These are phyloP conservation scores for Zelostemma sp. DNA, from an alignment of 1,140 invertebrate genomes.

Conservation along the genomic window DNA sequence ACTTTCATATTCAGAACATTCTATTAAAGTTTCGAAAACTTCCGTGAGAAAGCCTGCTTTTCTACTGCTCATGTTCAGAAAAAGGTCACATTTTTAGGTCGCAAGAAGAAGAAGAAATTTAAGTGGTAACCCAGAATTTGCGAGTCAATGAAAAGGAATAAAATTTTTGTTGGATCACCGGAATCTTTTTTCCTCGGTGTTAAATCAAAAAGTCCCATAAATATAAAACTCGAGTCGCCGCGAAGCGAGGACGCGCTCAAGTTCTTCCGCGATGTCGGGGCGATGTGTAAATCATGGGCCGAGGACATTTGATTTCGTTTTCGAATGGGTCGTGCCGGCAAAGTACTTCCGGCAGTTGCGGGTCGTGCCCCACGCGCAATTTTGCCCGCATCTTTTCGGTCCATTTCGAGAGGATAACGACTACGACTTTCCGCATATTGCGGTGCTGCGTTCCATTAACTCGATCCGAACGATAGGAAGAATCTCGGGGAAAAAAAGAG, in stretches of 20 bases:
- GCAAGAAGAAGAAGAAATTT: no score
- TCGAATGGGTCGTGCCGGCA: not conserved
- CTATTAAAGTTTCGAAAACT: not conserved
- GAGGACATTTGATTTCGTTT: conserved; percentile 1
- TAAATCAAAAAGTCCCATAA: not conserved
- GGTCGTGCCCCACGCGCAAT: not conserved
- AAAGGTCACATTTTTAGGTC: no score
- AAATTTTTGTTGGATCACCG: not conserved
- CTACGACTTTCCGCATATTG: conserved; percentile 13
- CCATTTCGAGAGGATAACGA: conserved; percentile 29
- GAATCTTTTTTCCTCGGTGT: not conserved
- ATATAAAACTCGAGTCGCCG: not conserved
- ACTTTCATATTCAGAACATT: not conserved
- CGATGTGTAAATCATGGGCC: not conserved
- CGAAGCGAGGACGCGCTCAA: not conserved
- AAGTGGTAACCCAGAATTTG: no score
- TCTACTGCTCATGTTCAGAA: no score
- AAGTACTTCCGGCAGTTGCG: not conserved
- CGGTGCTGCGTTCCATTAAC: conserved; percentile 19
- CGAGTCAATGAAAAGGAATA: no score
- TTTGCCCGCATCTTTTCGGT: not conserved
- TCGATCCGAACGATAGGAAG: no score
- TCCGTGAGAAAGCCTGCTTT: not conserved
- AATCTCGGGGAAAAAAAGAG: no score
- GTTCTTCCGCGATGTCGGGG: not conserved